Base-by-base conservation (phyloP, 1,140 invertebrate species). In the Platyscapa corneri region DNA sequence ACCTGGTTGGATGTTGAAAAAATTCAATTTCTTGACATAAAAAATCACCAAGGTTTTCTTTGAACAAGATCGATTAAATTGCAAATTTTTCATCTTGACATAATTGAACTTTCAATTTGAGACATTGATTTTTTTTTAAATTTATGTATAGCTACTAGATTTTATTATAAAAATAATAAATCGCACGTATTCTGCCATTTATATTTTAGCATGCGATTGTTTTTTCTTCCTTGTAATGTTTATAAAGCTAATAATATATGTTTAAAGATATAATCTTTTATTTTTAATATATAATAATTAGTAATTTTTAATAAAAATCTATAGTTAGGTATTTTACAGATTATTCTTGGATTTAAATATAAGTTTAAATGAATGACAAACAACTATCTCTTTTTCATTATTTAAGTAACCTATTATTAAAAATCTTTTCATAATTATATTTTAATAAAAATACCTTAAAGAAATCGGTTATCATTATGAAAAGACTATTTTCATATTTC, bases 51-150 rank as follows among this genome's bases (percentile, higher is more conserved):
- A 39, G 65, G 5, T 74, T 23, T 70, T 79, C 60, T 42, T 60
- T 37, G 10, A 10, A 12, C n/a, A 3, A 10, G 53, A 30, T 5
- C n/a, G 49, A 56, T 42, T 5, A 34, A 75, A 34, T 65, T 27
- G 34, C 39, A 46, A 81, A 81, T 85, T 81, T 85, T 53, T 64
- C 78, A 85, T 81, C 3, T 46, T 85, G 32, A 34, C 49, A 60
- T 75, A 30, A 12, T 64, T 76, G 0, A 39, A 70, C 39, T 75
- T n/a, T 32, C 6, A 65, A 75, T 80, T 81, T 34, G 32, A 72
- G 30, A 80, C 60, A 23, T 34, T 60, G n/a, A 60, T 84, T 74
- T 67, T 46, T 3, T 49, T 76, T 32, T 34, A 16, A 76, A 53
- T 32, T 49, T 76, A 76, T 53, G 27, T 20, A 76, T 6, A 0